phyloP scores from a whole-genome alignment of 2,113 vertebrate species.

The Grantiella picta region DNA sequence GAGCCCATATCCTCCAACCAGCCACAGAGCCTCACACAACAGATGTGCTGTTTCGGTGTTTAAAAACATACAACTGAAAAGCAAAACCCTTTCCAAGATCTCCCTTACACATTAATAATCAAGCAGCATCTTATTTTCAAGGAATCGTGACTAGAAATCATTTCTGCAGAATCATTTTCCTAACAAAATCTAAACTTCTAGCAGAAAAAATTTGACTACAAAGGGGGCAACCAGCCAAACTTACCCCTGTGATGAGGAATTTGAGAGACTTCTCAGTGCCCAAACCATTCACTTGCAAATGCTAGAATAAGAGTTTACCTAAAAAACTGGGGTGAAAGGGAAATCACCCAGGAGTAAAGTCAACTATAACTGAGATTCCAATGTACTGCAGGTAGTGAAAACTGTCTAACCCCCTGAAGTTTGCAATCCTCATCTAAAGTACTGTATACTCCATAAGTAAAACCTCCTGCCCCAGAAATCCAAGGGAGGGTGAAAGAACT shows the following conservation, averaged over 20 bases:
- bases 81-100: not conserved
- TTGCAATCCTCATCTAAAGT: slow-evolving; percentile 54
- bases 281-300: not conserved
- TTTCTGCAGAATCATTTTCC: not conserved
- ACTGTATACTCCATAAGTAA: slow-evolving; percentile 51
- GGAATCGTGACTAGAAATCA: not conserved
- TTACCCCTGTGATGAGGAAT: not conserved
- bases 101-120: not conserved
- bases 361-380: slow-evolving; percentile 9
- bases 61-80: not conserved
- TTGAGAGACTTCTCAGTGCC: not conserved
- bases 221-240: not conserved
- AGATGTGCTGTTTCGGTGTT: not conserved
- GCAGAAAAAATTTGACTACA: not conserved
- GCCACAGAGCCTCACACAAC: not conserved
- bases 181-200: not conserved
- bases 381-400: slow-evolving; percentile 21
- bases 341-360: slow-evolving; percentile 4
- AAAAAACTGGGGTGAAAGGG: not conserved
- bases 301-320: not conserved
- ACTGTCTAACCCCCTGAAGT: slow-evolving; percentile 32
- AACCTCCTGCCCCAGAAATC: slow-evolving; percentile 70
- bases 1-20: not conserved
- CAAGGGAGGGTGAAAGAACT: slow-evolving; percentile 62
- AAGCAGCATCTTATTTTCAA: not conserved